These are phyloP conservation scores for Leucosticte australis DNA, from an alignment of 2,113 vertebrate species.

Conservation along the genomic window DNA sequence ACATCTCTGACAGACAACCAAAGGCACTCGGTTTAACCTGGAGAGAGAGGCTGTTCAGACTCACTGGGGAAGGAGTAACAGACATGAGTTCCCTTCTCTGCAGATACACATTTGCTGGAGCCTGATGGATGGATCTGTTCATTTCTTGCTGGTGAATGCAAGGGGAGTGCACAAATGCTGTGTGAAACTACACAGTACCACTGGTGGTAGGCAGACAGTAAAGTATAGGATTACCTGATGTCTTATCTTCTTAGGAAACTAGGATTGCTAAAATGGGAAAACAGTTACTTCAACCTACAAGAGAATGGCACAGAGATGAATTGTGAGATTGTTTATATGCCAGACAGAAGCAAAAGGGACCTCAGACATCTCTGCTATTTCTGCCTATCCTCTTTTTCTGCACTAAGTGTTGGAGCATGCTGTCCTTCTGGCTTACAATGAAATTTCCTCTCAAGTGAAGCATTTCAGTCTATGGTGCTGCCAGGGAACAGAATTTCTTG, in stretches of 20 bases:
- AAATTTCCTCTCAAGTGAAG: not conserved
- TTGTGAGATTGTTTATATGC: not conserved
- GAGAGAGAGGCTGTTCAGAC: not conserved
- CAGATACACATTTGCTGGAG: not conserved
- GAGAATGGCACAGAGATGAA: not conserved
- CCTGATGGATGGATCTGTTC: accelerated
- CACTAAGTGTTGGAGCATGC: not conserved
- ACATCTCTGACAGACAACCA: not conserved
- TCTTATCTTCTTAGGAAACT: not conserved
- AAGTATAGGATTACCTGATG: not conserved
- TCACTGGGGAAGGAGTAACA: not conserved
- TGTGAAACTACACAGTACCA: not conserved
- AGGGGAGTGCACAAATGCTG: not conserved
- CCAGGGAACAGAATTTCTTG: not conserved
- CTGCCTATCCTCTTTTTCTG: not conserved
- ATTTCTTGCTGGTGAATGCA: not conserved
- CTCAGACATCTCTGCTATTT: not conserved
- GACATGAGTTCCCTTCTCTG: not conserved
- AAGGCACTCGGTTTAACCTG: not conserved
- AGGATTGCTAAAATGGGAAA: not conserved
- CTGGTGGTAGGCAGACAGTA: not conserved
- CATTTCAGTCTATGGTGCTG: not conserved
- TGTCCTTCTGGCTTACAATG: not conserved
- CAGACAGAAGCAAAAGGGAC: not conserved
- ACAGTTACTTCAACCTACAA: not conserved